Percentiles rank a stretch among this genome's conserved stretches.
phyloP scores from a whole-genome alignment of 2,888 invertebrate species.

The Caenorhabditis zanzibari region DNA sequence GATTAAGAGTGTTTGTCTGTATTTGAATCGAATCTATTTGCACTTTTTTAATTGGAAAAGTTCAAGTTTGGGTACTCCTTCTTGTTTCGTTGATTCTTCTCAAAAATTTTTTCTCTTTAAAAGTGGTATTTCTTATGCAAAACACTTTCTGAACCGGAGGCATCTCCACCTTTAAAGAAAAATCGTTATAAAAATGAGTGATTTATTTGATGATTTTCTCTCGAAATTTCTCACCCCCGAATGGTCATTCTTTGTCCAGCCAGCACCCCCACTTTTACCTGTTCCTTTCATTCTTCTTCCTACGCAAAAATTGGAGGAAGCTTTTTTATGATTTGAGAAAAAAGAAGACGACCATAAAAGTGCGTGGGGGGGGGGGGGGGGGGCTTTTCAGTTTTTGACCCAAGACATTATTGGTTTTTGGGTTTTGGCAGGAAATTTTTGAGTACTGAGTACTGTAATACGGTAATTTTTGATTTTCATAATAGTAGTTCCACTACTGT shows the following conservation, averaged over 20 bases:
- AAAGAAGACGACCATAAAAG: neutral
- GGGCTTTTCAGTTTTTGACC: neutral
- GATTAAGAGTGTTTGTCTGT: too few relatives aligned
- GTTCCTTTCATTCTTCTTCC: neutral
- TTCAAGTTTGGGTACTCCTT: conserved; percentile 8
- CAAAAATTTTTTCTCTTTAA: conserved; percentile 6
- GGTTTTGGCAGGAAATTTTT: too few relatives aligned
- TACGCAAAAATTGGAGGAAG: conserved; percentile 6
- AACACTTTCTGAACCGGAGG: neutral
- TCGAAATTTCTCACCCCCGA: neutral
- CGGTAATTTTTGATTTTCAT: too few relatives aligned
- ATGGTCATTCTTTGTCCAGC: neutral
- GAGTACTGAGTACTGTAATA: too few relatives aligned
- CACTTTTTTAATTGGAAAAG: conserved; percentile 4
- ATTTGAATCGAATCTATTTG: neutral
- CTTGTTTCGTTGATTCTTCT: conserved; percentile 7
- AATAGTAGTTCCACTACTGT: too few relatives aligned
- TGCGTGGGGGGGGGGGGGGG: too few relatives aligned
- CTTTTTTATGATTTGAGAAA: too few relatives aligned
- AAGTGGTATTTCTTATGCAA: neutral
- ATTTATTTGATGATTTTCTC: neutral
- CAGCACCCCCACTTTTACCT: neutral
- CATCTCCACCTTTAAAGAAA: neutral
- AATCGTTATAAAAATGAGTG: neutral
- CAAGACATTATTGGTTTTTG: neutral